A percentile compares a stretch with the other conserved stretches of the same genome.
phyloP scores from a whole-genome alignment of 2,797 vertebrate species.

The Cryptoprocta ferox region DNA sequence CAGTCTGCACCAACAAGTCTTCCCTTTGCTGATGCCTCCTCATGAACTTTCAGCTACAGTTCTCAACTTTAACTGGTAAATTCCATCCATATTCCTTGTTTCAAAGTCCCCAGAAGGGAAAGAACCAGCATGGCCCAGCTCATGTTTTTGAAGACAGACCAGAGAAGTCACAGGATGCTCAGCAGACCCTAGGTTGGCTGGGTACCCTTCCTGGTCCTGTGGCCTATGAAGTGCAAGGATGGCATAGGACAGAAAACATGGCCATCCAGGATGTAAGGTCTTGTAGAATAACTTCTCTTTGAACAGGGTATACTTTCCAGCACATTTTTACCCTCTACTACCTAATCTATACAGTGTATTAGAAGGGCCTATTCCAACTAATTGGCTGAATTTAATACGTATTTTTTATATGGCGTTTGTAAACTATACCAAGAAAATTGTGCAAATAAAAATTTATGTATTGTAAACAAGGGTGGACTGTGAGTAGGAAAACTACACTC shows the following conservation, averaged over 20 bases:
- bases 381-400: conserved; percentile 29
- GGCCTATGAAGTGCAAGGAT: not conserved
- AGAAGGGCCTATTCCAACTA: not conserved
- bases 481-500: not conserved
- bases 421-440: conserved; percentile 9
- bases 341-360: not conserved
- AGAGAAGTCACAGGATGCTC: not conserved
- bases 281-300: not conserved
- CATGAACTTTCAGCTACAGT: not conserved
- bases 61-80: not conserved
- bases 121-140: not conserved
- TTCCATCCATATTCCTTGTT: not conserved
- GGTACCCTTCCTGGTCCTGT: not conserved
- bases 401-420: conserved; percentile 16
- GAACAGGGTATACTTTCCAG: not conserved
- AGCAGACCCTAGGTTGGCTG: not conserved
- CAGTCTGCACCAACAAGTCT: not conserved
- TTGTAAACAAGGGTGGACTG: not conserved
- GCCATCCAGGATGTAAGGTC: not conserved
- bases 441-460: not conserved
- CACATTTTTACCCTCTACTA: not conserved
- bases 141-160: not conserved
- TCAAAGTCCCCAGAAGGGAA: not conserved
- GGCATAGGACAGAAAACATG: not conserved
- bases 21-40: not conserved